Evolutionary conservation across 1,140 invertebrate species (phyloP), one percentile per base, ranked within the genome.

Genomic region (Choristoneura fumiferana): DNA sequence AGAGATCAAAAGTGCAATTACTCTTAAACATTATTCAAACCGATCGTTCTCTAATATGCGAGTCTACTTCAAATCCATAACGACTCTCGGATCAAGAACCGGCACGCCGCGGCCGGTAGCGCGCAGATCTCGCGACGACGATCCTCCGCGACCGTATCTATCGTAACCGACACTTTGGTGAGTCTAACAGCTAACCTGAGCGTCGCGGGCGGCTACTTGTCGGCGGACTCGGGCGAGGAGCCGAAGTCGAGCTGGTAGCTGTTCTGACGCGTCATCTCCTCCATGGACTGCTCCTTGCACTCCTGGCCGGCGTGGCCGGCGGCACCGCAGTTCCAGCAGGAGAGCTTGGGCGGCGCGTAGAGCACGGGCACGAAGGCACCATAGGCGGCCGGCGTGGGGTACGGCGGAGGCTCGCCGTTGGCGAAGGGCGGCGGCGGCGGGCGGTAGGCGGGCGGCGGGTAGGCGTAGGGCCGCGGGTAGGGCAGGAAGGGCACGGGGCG

Each of bases 231-330:
- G 12, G 87, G 84, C 34, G 89, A 81, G 8, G 87, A 84, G 39
- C 87, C 90, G 77, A 92, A 93, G 71, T 93, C 92, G 33, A 93
- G 78, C 78, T 91, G 92, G 69, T 93, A 94, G 54, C 90, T 90
- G 54, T 92, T 92, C 43, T 91, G 92, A 57, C 92, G 91, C 8
- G 95, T 96, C 76, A 96, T 93, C 83, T 96, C 95, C 77, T 98
- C 96, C 92, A 97, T 96, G 5, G 95, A 95, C 55, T 93, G 93
- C 77, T 96, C 95, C 65, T 94, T 94, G 81, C 96, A 98, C 35
- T 97, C 96, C 60, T 91, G 86, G 0, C 95, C 95, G n/a, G 92
- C 89, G 81, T 98, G 96, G 55, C 90, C 94, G 49, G 92, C 90
- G 22, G 92, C 94, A 36, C 95, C 95, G 84, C 95, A 96, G 75